Base-by-base conservation (phyloP, 2,888 invertebrate genomes). In the Tenthredo notha region DNA sequence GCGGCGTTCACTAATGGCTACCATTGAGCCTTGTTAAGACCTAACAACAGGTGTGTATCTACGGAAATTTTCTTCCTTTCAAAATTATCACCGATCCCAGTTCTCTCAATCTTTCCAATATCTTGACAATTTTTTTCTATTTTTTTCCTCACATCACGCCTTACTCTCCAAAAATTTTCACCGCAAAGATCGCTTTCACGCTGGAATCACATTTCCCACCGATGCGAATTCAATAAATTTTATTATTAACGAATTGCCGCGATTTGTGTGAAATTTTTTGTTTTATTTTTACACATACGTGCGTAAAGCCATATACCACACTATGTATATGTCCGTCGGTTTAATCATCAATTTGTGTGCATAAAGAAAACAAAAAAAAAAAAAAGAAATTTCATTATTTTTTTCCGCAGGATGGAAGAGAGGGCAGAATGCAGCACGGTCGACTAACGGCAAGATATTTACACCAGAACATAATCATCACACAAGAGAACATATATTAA, bases 1-100 rank as follows among this genome's bases (percentile, higher is more conserved):
- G 98, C 98, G 95, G 98, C 98, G 95, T 98, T 98, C 95, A 98
- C 98, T 96, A 98, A 98, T 96, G 98, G 98, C 95, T 98, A 98
- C 96, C 98, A 98, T 96, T 97, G 97, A 97, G 93, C 93, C 92
- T 93, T 91, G 91, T 92, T 92, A 92, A 92, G 90, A 92, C 90
- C 91, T 91, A 92, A 92, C 90, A 92, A 91, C 92, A 92, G 92
- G 93, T 93, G 91, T 87, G 91, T 91, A 88, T 88, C 83, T 47
- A 37, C 77, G 74, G 40, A 47, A 18, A 47, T 47, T 58, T 47
- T 70, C 33, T 50, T 83, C 21, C 29, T 61, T 61, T 70, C 25
- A 29, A 61, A n/a, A 78, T 65, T 78, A 43, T 33, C 65, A 65
- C 40, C 75, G 58, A 29, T 50, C 77, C 29, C 37, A 37, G 40